Evolutionary conservation across 1,140 invertebrate genomes (phyloP).

Genomic region (Phymorhynchus buccinoides): DNA sequence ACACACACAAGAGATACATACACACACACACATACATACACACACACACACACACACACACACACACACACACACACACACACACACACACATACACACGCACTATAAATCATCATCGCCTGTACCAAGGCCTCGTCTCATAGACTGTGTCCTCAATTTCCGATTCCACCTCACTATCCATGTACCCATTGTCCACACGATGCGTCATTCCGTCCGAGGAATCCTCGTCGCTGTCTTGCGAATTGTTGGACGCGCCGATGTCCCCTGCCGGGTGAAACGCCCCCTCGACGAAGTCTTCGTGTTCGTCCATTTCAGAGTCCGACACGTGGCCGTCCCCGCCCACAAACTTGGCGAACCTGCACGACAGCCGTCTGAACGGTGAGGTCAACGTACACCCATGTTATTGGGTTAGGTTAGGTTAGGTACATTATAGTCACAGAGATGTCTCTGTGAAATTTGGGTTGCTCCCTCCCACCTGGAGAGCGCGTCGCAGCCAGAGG

Average conservation of each 20-base stretch:
- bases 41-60: neutral
- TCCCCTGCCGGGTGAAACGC: neutral
- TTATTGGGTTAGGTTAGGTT: no score
- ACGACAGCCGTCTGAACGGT: neutral
- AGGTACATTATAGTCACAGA: no score
- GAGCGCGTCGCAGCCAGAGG: no score
- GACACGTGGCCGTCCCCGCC: neutral
- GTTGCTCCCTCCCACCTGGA: no score
- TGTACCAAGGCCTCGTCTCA: neutral
- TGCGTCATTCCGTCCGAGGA: neutral
- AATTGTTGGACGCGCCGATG: neutral
- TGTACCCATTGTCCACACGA: neutral
- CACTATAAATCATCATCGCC: neutral
- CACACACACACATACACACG: neutral
- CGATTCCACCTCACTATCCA: neutral
- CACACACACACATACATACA: neutral
- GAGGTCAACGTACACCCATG: no score
- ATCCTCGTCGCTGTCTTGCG: neutral
- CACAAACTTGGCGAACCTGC: neutral
- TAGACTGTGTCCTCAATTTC: neutral
- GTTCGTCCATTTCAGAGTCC: neutral
- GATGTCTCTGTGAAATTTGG: no score
- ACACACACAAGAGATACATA: no score
- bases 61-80: neutral
- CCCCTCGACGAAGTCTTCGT: neutral